Conservation (phyloP, 2,797 vertebrate species). For the Anguilla obscura region DNA sequence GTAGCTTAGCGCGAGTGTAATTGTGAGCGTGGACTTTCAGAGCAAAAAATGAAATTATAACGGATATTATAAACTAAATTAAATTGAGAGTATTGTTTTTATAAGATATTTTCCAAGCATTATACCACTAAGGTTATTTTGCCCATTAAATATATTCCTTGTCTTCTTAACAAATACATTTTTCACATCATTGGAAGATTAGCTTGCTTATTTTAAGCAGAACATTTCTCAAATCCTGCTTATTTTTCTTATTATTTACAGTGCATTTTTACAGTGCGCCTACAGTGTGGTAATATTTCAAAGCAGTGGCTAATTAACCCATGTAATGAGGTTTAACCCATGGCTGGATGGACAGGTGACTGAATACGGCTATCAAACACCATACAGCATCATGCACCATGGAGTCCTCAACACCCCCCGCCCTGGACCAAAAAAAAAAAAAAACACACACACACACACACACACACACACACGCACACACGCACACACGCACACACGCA, state of each 20-base stretch:
- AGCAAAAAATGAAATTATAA: not conserved
- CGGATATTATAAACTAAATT: not conserved
- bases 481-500: slow-evolving; percentile 60
- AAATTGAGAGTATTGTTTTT: not conserved
- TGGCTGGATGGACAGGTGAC: slow-evolving; percentile 12
- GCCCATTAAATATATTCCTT: not conserved
- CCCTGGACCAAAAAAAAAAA: slow-evolving; percentile 19
- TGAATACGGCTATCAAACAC: not conserved
- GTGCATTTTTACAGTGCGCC: not conserved
- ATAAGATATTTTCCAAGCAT: not conserved
- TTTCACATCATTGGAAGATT: not conserved
- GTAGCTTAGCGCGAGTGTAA: not conserved
- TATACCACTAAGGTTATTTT: not conserved
- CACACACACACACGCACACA: no score
- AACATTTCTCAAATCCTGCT: not conserved
- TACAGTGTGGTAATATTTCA: not conserved
- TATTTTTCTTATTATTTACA: not conserved
- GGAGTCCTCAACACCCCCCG: not conserved
- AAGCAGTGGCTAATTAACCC: slow-evolving; percentile 8
- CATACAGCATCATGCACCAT: not conserved
- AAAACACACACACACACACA: slow-evolving; percentile 61
- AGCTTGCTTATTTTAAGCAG: no score
- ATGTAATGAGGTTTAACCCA: slow-evolving; percentile 18
- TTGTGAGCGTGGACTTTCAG: not conserved
- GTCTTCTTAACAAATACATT: not conserved